Evolutionary conservation across 1,140 invertebrate genomes (phyloP), one percentile per base, ranked within the genome.

Genomic region (Telenomus remus): DNA sequence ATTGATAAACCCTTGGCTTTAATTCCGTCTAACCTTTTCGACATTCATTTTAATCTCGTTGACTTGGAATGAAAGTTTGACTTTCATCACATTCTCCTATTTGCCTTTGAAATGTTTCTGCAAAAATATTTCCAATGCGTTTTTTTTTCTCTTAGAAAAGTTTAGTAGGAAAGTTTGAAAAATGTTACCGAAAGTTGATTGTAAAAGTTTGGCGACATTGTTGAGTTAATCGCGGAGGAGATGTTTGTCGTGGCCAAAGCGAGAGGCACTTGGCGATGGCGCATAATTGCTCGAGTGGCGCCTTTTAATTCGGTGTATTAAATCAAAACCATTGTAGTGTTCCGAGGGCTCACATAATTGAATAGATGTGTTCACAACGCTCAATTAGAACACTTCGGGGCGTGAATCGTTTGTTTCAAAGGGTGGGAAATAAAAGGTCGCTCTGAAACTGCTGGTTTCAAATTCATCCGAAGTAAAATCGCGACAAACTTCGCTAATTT

Each of bases 311-410:
- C 59, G 43, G 27, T 42, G 48, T 60, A 53, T 69, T 60, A 69
- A 59, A 59, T 69, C 65, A 69, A 60, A 69, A 60, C 49, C 43
- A 59, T 69, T 69, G 55, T 69, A 33, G 44, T 39, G 27, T 68
- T 39, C 51, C 49, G 66, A 60, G 44, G 34, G 51, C 44, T 48
- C 43, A 44, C 35, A 61, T 54, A 61, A 70, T 61, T 61, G 66
- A 70, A 70, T 69, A 69, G 49, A 50, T 70, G 56, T 55, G 44
- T 70, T 70, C 50, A 54, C 49, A 49, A 70, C 43, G 43, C 49
- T 70, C 60, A 70, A 70, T 70, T 70, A 60, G 35, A 54, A 43
- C 49, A 53, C 49, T 59, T 11, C 12, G 12, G 15, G 9, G 34
- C 42, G 43, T 16, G 42, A 69, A 57, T 49, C 39, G 39, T 48